These are phyloP conservation scores for Tigriopus californicus DNA, from an alignment of 2,888 invertebrate species.

Conservation along the genomic window DNA sequence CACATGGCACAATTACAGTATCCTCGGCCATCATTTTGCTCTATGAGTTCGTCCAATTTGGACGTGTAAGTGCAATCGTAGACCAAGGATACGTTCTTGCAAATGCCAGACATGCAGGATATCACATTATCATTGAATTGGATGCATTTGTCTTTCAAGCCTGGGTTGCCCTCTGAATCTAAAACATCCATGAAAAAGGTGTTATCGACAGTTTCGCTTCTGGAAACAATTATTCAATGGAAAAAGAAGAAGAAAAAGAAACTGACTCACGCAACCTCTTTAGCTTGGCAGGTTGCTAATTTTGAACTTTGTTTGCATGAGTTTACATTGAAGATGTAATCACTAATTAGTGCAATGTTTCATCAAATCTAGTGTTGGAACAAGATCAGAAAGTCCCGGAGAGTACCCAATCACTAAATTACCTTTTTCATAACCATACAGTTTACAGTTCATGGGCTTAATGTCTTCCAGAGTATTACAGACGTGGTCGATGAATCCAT, in stretches of 20 bases:
- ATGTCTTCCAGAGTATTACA: constrained; percentile 11
- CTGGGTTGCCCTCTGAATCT: constrained; percentile 7
- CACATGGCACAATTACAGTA: neutral
- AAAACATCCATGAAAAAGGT: neutral
- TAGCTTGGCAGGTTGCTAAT: too few relatives aligned
- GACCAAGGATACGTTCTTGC: constrained; percentile 10
- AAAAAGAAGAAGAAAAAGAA: too few relatives aligned
- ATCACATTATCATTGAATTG: constrained; percentile 10
- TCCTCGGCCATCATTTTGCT: neutral
- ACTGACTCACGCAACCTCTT: too few relatives aligned
- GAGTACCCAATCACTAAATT: neutral
- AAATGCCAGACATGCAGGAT: constrained; percentile 9
- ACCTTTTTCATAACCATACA: constrained; percentile 11
- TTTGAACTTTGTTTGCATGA: too few relatives aligned
- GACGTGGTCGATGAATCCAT: constrained; percentile 3
- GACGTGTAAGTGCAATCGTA: constrained; percentile 5
- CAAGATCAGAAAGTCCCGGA: too few relatives aligned
- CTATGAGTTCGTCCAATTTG: neutral
- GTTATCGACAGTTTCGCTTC: too few relatives aligned
- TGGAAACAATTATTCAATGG: too few relatives aligned
- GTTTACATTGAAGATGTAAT: too few relatives aligned
- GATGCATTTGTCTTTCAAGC: constrained; percentile 4
- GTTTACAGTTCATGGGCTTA: constrained; percentile 10
- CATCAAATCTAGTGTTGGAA: too few relatives aligned
- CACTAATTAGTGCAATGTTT: too few relatives aligned